These are phyloP conservation scores for Mustelus asterias DNA, from an alignment of 2,113 vertebrate genomes.

Conservation along the genomic window DNA sequence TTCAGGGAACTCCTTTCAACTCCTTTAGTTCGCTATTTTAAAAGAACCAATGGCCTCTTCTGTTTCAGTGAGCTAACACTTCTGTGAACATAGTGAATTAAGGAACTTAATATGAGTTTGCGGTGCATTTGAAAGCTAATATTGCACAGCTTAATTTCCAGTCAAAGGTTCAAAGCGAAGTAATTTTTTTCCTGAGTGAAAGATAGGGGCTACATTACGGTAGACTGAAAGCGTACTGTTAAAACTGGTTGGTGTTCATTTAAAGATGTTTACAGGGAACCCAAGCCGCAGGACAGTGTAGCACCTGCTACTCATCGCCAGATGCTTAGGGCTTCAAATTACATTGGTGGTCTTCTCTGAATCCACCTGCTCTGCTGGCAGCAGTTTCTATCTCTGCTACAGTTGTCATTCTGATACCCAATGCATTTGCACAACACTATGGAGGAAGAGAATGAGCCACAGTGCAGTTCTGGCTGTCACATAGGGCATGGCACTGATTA, in stretches of 20 bases:
- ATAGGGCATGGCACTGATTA: not conserved
- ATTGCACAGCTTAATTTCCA: not conserved
- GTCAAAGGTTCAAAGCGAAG: not conserved
- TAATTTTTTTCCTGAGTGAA: not conserved
- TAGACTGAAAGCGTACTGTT: not conserved
- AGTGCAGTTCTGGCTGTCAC: not conserved
- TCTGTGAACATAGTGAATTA: not conserved
- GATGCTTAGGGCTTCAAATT: not conserved
- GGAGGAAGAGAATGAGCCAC: not conserved
- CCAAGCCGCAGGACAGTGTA: not conserved
- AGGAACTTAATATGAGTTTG: not conserved
- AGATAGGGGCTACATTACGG: not conserved
- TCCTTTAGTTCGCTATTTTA: not conserved
- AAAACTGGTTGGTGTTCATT: not conserved
- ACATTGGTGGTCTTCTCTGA: not conserved
- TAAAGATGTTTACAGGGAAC: not conserved
- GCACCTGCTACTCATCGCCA: not conserved
- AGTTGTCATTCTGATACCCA: not conserved
- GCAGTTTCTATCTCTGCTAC: not conserved
- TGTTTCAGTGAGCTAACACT: not conserved
- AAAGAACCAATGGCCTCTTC: not conserved
- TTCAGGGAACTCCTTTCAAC: not conserved
- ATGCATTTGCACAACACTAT: not conserved
- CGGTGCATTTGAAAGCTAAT: not conserved
- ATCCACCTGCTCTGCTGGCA: conserved; percentile 6